Evolutionary conservation across 2,113 vertebrate species (phyloP).

Genomic region (Aplodontia rufa): DNA sequence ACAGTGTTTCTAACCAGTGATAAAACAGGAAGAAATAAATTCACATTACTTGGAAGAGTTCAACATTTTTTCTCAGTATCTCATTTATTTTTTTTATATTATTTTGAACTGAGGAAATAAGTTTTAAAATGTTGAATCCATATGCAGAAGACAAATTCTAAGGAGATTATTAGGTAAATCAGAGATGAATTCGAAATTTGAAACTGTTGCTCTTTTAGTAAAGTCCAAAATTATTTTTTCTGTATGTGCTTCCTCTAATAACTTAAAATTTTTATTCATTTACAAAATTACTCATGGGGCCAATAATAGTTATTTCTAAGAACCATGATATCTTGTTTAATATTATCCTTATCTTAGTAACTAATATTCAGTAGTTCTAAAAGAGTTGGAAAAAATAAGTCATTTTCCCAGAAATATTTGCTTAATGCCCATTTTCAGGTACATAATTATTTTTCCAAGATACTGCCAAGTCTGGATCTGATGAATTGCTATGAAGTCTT

Average conservation of each 20-base stretch:
- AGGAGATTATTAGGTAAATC: background rate
- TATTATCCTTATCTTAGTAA: background rate
- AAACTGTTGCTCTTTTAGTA: background rate
- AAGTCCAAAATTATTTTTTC: background rate
- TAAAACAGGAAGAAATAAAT: background rate
- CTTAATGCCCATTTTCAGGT: conserved; percentile 29
- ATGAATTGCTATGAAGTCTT: conserved; percentile 14
- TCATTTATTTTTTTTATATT: background rate
- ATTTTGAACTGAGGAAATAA: background rate
- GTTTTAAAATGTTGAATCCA: background rate
- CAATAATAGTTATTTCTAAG: background rate
- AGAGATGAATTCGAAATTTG: background rate
- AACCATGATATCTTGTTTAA: background rate
- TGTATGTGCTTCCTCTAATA: background rate
- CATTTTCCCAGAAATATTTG: background rate
- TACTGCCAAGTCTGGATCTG: background rate
- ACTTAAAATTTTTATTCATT: conserved; percentile 21
- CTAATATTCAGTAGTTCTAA: background rate
- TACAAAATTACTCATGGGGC: conserved; percentile 7
- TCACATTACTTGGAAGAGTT: conserved; percentile 15
- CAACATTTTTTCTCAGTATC: background rate
- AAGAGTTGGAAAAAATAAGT: conserved; percentile 19
- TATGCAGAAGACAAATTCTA: background rate
- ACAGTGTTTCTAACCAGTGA: background rate
- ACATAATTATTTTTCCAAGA: conserved; percentile 13